Base-by-base conservation (phyloP, 2,797 vertebrate genomes). In the Tarsius wallacei region DNA sequence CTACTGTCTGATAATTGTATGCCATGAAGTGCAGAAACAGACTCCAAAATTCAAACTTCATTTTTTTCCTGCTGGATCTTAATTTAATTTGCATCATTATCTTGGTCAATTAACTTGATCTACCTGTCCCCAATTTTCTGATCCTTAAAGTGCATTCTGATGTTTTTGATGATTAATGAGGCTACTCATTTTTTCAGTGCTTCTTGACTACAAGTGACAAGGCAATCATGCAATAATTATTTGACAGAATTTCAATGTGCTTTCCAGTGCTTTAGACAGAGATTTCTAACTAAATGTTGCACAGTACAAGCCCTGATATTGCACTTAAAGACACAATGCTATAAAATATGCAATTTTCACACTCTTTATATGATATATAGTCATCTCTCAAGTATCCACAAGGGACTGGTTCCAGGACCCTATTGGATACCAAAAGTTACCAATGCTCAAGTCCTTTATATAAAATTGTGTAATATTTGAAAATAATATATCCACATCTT, bases 151-250 rank as follows among this genome's bases (percentile, higher is more conserved):
- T 95, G 47, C 21, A 81, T 87, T 90, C 31, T 97, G 42, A 93
- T 66, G 53, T 84, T 94, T 97, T 91, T 84, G n/a, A 51, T 71
- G 57, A 85, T 94, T 92, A 92, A 96, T 80, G 61, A 93, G 63
- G 31, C 19, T 57, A 82, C 36, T 88, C 28, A 83, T 55, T 88
- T 90, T 90, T 71, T 82, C 49, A 88, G 12, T 36, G 51, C 15
- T 91, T 93, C 66, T 85, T 87, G 66, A 89, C 22, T 94, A 61
- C 85, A 93, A 87, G 80, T 70, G 59, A 81, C 64, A 95, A 94
- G 84, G 55, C 17, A 51, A 74, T 93, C 61, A 66, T 26, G 55
- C 10, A 86, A 51, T 82, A 85, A 88, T 91, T 47, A 94, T 73
- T 55, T 74, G 57, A 84, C 63, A 97, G 90, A 93, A 70, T 94